Evolutionary conservation across 1,140 invertebrate species (phyloP).

Genomic region (Eulimnadia texana): DNA sequence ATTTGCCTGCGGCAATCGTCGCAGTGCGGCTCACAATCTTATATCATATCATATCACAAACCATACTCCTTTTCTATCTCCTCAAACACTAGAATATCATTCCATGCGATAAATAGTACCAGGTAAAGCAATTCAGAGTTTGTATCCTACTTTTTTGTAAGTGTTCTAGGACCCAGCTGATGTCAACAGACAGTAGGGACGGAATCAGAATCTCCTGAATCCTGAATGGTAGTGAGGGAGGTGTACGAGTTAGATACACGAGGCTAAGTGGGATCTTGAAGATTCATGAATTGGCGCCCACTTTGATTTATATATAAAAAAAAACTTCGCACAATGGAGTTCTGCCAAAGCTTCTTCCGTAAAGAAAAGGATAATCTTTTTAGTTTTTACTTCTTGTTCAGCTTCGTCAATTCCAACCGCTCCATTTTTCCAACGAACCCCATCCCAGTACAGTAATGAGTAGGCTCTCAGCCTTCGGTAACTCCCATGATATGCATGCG

Average conservation of each 20-base stretch:
- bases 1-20: neutral
- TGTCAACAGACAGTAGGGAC: constrained; percentile 26
- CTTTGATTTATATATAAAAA: too few species aligned
- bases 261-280: neutral
- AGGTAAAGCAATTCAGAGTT: constrained; percentile 25
- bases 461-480: constrained; percentile 25
- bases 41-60: too few species aligned
- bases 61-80: constrained; percentile 20
- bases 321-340: constrained; percentile 1
- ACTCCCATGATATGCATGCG: constrained; percentile 20
- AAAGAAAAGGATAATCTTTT: constrained; percentile 20
- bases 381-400: constrained; percentile 23
- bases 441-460: constrained; percentile 29
- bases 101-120: constrained; percentile 25
- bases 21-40: neutral
- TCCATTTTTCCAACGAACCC: constrained; percentile 27
- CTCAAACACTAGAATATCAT: constrained; percentile 28
- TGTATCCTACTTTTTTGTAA: constrained; percentile 26
- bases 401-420: constrained; percentile 26
- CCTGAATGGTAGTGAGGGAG: constrained; percentile 29
- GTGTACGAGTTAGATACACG: constrained; percentile 18
- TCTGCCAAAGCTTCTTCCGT: constrained; percentile 18
- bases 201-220: constrained; percentile 24
- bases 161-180: constrained; percentile 28
- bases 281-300: constrained; percentile 25